phyloP scores from a whole-genome alignment of 2,888 invertebrate species.

The Caenorhabditis sp. region DNA sequence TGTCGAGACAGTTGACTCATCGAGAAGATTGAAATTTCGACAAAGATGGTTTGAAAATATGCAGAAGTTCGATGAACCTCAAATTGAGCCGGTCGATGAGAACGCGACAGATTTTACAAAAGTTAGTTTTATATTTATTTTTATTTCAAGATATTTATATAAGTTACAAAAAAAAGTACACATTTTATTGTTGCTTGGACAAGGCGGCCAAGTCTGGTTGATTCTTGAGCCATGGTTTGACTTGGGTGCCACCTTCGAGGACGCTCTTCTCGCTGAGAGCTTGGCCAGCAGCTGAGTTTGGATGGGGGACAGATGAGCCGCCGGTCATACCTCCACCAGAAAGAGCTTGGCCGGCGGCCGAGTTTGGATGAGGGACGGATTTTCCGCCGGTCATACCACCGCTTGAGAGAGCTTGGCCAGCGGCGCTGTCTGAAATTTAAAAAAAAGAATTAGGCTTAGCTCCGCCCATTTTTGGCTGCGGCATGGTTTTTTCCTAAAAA shows the following conservation, averaged over 20 bases:
- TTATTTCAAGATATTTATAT: neutral
- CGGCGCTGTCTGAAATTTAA: constrained; percentile 25
- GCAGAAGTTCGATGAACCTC: constrained; percentile 22
- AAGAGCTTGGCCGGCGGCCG: constrained; percentile 10
- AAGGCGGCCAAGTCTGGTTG: constrained; percentile 33
- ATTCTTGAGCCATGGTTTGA: constrained; percentile 48
- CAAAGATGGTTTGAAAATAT: constrained; percentile 45
- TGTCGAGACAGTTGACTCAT: constrained; percentile 81
- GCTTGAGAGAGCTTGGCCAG: constrained; percentile 33
- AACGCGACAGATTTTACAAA: too few relatives aligned
- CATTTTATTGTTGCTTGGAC: neutral
- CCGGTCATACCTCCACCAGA: constrained; percentile 17
- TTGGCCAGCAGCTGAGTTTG: constrained; percentile 37
- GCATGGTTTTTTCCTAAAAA: too few relatives aligned
- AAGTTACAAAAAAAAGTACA: neutral
- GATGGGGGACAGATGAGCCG: constrained; percentile 28
- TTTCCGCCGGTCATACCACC: constrained; percentile 14
- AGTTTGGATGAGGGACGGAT: constrained; percentile 22
- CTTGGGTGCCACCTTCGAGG: constrained; percentile 43
- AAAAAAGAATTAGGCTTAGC: too few relatives aligned
- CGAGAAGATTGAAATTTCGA: constrained; percentile 23
- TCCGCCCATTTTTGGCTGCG: too few relatives aligned
- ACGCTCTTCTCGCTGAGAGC: constrained; percentile 26
- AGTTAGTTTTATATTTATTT: neutral
- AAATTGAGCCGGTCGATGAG: neutral